phyloP scores from a whole-genome alignment of 92 coral and sea anemone genomes.

The Paramuricea clavata region DNA sequence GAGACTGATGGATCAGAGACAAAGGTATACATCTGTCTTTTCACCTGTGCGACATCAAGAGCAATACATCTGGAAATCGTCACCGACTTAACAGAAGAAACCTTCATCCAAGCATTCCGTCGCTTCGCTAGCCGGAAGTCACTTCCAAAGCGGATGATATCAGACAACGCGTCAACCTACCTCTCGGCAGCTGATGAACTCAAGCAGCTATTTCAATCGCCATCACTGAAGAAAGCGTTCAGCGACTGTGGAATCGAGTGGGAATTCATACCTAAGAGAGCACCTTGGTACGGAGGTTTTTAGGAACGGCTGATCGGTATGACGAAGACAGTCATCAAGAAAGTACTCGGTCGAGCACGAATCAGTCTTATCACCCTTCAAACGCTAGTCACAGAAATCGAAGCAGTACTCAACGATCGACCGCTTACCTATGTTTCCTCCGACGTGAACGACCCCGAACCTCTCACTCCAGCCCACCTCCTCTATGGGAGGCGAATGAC shows the following conservation, averaged over 20 bases:
- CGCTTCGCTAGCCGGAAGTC: conserved; percentile 66
- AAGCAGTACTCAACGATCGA: conserved; percentile 53
- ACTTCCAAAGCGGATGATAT: conserved; percentile 34
- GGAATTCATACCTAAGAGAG: conserved; percentile 56
- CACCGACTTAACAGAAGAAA: conserved; percentile 54
- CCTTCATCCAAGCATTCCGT: conserved; percentile 67
- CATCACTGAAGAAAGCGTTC: conserved; percentile 44
- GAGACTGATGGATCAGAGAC: too few species aligned
- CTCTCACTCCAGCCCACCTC: background rate
- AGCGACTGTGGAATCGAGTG: conserved; percentile 32
- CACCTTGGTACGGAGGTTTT: conserved; percentile 54
- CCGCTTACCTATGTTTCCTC: conserved; percentile 45
- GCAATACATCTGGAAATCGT: conserved; percentile 71
- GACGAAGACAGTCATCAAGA: conserved; percentile 34
- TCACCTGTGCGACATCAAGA: conserved; percentile 66
- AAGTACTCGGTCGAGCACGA: conserved; percentile 43
- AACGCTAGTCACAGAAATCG: conserved; percentile 39
- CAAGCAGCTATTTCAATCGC: conserved; percentile 43
- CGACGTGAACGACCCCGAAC: conserved; percentile 5
- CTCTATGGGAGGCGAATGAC: background rate
- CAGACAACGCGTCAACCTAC: conserved; percentile 56
- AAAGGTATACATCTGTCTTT: conserved; percentile 68
- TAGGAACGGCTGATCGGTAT: conserved; percentile 52
- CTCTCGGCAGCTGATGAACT: background rate
- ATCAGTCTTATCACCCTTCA: conserved; percentile 24